Conservation (phyloP, 2,797 vertebrate genomes). For the Carapus acus region DNA sequence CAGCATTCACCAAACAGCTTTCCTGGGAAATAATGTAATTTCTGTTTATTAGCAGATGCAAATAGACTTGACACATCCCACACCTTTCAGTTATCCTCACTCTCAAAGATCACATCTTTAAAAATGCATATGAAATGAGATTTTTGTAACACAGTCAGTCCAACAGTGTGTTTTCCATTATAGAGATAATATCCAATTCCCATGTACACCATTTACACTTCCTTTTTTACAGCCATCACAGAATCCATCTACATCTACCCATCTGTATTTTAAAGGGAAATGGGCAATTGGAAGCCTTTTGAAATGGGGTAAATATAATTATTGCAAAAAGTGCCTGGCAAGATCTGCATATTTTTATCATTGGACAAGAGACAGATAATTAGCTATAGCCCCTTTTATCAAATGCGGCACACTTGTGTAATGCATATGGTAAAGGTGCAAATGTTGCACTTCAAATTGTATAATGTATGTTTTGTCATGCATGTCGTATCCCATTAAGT, state of each 20-base stretch:
- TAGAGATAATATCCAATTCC: conserved; percentile 91
- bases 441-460: not conserved
- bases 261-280: conserved; percentile 77
- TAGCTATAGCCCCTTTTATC: conserved; percentile 8
- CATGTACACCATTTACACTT: conserved; percentile 87
- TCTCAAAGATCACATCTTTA: conserved; percentile 75
- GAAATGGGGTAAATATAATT: conserved; percentile 74
- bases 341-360: conserved; percentile 28
- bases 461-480: conserved; percentile 12
- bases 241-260: conserved; percentile 90
- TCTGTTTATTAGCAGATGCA: conserved; percentile 75
- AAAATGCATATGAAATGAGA: conserved; percentile 74
- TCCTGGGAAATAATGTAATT: conserved; percentile 65
- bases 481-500: conserved; percentile 17
- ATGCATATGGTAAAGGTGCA: conserved; percentile 5
- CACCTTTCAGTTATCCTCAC: conserved; percentile 58
- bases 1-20: conserved; percentile 69
- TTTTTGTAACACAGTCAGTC: conserved; percentile 81
- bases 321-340: conserved; percentile 33
- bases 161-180: conserved; percentile 91
- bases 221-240: conserved; percentile 88
- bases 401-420: conserved; percentile 19
- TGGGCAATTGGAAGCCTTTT: conserved; percentile 77
- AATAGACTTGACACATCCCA: conserved; percentile 69
- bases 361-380: conserved; percentile 19